Conservation (phyloP, 2,797 vertebrate genomes). For the Anomalospiza imberbis region DNA sequence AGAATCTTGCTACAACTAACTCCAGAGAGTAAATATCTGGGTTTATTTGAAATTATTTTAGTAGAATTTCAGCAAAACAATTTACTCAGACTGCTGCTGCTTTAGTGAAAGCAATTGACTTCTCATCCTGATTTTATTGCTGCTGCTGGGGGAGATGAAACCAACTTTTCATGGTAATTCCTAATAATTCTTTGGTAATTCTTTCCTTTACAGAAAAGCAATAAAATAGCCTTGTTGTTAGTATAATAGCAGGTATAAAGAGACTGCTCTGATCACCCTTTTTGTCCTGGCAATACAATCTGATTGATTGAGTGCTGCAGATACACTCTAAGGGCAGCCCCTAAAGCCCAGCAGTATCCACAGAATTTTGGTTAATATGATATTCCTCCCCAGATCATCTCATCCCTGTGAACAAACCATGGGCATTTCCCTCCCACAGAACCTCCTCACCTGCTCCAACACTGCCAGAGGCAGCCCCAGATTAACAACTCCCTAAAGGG, state of each 20-base stretch:
- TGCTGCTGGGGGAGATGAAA: background rate
- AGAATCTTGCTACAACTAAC: background rate
- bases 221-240: background rate
- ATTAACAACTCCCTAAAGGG: background rate
- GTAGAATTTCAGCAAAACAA: background rate
- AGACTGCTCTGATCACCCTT: background rate
- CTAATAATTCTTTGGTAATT: background rate
- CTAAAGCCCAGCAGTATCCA: background rate
- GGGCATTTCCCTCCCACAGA: background rate
- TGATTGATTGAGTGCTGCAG: background rate
- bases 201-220: background rate
- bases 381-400: background rate
- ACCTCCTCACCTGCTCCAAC: rapidly evolving
- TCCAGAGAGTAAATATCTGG: background rate
- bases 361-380: background rate
- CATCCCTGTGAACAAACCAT: background rate
- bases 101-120: background rate
- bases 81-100: background rate
- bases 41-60: background rate
- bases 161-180: background rate
- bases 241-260: background rate
- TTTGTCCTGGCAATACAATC: background rate
- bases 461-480: background rate
- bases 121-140: constrained; percentile 6
- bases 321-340: background rate